Percentiles rank a stretch among this genome's conserved stretches.
phyloP scores from a whole-genome alignment of 2,113 vertebrate species.

The Silurus glanis region DNA sequence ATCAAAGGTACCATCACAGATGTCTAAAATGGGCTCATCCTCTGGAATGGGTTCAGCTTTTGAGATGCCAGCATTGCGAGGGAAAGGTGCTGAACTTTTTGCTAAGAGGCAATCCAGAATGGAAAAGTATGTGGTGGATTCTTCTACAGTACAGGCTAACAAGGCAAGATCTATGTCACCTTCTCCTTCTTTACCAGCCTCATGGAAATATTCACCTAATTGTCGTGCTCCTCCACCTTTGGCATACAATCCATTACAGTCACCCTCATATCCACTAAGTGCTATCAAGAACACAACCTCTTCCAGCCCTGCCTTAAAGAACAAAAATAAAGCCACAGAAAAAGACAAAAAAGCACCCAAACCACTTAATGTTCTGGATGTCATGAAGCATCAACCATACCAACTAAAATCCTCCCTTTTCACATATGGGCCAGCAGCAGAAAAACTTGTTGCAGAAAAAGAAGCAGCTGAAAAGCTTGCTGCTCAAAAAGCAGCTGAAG shows the following conservation, averaged over 20 bases:
- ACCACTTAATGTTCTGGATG: slow-evolving; percentile 86
- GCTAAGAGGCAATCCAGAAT: slow-evolving; percentile 94
- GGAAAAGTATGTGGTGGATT: slow-evolving; percentile 97
- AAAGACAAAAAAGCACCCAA: slow-evolving; percentile 83
- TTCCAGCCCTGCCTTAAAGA: slow-evolving; percentile 64
- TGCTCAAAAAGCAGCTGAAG: slow-evolving; percentile 50
- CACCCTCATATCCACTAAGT: slow-evolving; percentile 87
- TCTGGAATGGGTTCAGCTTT: slow-evolving; percentile 74
- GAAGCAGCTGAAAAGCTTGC: slow-evolving; percentile 55
- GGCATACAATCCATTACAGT: slow-evolving; percentile 91
- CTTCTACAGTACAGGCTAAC: slow-evolving; percentile 88
- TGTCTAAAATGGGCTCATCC: slow-evolving; percentile 49
- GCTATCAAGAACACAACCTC: slow-evolving; percentile 79
- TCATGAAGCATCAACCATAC: slow-evolving; percentile 97
- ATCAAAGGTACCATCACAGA: slow-evolving; percentile 70
- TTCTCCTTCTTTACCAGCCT: slow-evolving; percentile 83
- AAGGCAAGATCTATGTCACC: slow-evolving; percentile 83
- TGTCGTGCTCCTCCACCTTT: slow-evolving; percentile 89
- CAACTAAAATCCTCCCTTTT: slow-evolving; percentile 92
- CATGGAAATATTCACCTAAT: slow-evolving; percentile 94
- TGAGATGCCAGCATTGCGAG: slow-evolving; percentile 85
- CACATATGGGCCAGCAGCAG: slow-evolving; percentile 85
- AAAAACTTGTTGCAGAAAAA: slow-evolving; percentile 58
- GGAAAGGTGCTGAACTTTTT: slow-evolving; percentile 94
- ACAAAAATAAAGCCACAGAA: slow-evolving; percentile 77